phyloP scores from a whole-genome alignment of 2,113 vertebrate species.

The Sciurus niger region DNA sequence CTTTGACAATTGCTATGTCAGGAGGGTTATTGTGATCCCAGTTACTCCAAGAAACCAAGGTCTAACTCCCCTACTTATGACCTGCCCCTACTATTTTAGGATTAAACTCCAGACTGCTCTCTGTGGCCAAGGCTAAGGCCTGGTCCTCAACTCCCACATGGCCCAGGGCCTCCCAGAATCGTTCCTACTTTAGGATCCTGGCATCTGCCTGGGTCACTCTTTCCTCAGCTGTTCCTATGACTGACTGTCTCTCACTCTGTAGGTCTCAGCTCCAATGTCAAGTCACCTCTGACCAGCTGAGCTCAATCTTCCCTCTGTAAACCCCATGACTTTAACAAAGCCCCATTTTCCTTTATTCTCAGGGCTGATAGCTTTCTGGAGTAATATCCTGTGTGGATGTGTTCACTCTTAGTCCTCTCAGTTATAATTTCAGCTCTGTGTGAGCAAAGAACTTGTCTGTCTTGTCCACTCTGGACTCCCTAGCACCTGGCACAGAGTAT shows the following conservation, averaged over 20 bases:
- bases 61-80: background rate
- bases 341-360: background rate
- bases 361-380: background rate
- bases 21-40: background rate
- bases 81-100: background rate
- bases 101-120: background rate
- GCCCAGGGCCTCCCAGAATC: background rate
- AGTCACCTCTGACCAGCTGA: background rate
- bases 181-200: background rate
- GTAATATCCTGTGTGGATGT: background rate
- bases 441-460: background rate
- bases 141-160: background rate
- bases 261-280: background rate
- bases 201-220: background rate
- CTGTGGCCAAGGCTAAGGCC: background rate
- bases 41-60: background rate
- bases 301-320: background rate
- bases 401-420: background rate
- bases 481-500: background rate
- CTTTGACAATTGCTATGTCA: background rate
- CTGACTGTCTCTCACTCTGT: background rate
- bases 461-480: background rate
- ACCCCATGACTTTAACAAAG: background rate
- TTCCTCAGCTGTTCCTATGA: background rate
- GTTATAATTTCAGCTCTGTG: background rate